Percentiles rank a stretch among this genome's conserved stretches.
phyloP scores from a whole-genome alignment of 2,888 invertebrate genomes.

The Malthinus flaveolus region DNA sequence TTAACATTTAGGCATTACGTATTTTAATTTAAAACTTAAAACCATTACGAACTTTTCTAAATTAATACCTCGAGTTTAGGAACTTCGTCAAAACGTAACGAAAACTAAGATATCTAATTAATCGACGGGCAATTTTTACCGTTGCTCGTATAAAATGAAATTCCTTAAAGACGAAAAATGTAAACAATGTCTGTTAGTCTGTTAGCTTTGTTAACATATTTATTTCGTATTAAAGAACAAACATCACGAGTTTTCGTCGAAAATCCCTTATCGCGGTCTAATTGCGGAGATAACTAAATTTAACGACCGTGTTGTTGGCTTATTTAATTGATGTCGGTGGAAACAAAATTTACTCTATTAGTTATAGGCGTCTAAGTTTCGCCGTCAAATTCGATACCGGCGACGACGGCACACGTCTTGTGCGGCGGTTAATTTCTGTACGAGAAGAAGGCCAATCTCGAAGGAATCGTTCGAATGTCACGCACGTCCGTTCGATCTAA shows the following conservation, averaged over 20 bases:
- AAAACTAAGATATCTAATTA: too few relatives aligned
- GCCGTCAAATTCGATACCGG: conserved; percentile 16
- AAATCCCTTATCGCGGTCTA: conserved; percentile 24
- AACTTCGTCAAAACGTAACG: too few relatives aligned
- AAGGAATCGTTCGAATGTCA: conserved; percentile 41
- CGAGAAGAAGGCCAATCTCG: conserved; percentile 19
- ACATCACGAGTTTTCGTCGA: conserved; percentile 18
- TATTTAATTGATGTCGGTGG: conserved; percentile 22
- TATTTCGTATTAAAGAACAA: conserved; percentile 11
- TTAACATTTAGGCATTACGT: too few relatives aligned
- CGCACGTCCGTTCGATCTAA: conserved; percentile 42
- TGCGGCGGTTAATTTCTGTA: conserved; percentile 15
- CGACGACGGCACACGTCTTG: not conserved
- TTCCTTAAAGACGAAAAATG: not conserved
- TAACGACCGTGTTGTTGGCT: conserved; percentile 21
- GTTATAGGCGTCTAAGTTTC: conserved; percentile 12
- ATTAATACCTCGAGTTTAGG: too few relatives aligned
- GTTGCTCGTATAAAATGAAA: too few relatives aligned
- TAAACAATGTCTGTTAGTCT: conserved; percentile 14
- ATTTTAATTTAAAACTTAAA: too few relatives aligned
- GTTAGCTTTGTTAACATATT: conserved; percentile 3
- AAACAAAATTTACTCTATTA: conserved; percentile 18
- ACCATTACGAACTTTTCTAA: too few relatives aligned
- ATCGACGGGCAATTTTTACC: too few relatives aligned
- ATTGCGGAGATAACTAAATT: conserved; percentile 29